These are phyloP conservation scores for Corydoras sp. DNA, from an alignment of 2,113 vertebrate genomes.

Conservation along the genomic window DNA sequence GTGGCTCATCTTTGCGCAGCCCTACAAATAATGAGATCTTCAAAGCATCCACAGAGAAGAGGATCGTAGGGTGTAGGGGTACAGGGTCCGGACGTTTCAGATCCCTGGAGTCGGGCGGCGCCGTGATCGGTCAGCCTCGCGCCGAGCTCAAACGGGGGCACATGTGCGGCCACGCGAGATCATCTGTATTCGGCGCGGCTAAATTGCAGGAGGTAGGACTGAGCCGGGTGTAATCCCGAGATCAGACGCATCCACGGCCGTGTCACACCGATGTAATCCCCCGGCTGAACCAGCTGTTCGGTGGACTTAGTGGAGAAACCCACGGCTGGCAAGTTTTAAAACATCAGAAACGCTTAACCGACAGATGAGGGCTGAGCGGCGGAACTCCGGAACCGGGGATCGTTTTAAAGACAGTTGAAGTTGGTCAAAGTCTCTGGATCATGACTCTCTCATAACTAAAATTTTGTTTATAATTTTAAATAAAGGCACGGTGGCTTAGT, in stretches of 20 bases:
- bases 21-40: constrained; percentile 66
- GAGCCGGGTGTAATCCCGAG: constrained; percentile 49
- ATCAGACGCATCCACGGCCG: constrained; percentile 36
- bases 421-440: too few species aligned
- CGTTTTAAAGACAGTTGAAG: too few species aligned
- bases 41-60: constrained; percentile 47
- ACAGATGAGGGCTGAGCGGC: constrained; percentile 3
- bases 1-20: constrained; percentile 32
- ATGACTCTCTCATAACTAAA: too few species aligned
- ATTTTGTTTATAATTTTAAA: too few species aligned
- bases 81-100: background rate
- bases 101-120: background rate
- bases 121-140: too few species aligned
- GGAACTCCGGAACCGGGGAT: constrained; percentile 11
- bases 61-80: constrained; percentile 3
- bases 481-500: too few species aligned
- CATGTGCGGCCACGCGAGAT: constrained; percentile 37
- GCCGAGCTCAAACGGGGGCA: background rate
- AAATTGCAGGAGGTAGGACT: constrained; percentile 41
- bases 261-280: constrained; percentile 46
- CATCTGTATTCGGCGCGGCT: constrained; percentile 51
- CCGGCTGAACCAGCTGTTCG: constrained; percentile 24
- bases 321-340: constrained; percentile 13
- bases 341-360: background rate
- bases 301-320: constrained; percentile 29